Evolutionary conservation across 2,888 invertebrate species (phyloP).

Genomic region (Beris morrisii): DNA sequence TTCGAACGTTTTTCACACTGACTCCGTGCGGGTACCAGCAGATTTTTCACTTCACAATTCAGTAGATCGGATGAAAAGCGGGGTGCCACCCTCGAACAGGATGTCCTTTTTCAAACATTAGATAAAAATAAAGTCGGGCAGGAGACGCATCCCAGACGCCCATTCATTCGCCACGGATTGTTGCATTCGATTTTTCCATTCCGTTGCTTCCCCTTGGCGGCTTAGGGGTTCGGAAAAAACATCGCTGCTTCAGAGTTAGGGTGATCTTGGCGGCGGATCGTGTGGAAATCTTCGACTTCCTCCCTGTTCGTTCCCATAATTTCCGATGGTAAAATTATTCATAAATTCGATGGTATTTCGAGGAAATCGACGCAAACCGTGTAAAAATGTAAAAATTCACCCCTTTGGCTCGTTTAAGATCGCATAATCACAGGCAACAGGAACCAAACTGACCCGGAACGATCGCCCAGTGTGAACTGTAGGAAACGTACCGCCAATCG

Average conservation of each 20-base stretch:
- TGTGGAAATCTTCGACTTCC: not conserved
- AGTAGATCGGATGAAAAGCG: not conserved
- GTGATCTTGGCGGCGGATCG: not conserved
- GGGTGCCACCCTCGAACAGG: conserved; percentile 27
- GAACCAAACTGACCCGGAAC: conserved; percentile 19
- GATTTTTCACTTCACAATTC: conserved; percentile 19
- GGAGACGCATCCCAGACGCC: conserved; percentile 23
- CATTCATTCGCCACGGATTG: conserved; percentile 11
- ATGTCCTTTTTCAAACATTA: conserved; percentile 27
- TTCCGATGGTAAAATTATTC: conserved; percentile 21
- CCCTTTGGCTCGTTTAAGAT: conserved; percentile 7
- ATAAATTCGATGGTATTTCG: not conserved
- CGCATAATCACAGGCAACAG: conserved; percentile 7
- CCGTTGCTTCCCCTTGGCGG: conserved; percentile 2
- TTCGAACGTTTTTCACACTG: conserved; percentile 16
- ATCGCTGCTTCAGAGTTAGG: not conserved
- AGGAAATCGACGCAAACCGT: not conserved
- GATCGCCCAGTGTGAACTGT: conserved; percentile 13
- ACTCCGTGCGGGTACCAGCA: conserved; percentile 27
- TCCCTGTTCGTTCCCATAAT: conserved; percentile 15
- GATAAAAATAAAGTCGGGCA: conserved; percentile 10
- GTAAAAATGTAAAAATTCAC: conserved; percentile 1
- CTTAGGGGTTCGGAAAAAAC: not conserved
- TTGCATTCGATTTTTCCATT: conserved; percentile 16
- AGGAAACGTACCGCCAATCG: conserved; percentile 8